Conservation (phyloP, 2,797 vertebrate genomes). For the Peromyscus eremicus region DNA sequence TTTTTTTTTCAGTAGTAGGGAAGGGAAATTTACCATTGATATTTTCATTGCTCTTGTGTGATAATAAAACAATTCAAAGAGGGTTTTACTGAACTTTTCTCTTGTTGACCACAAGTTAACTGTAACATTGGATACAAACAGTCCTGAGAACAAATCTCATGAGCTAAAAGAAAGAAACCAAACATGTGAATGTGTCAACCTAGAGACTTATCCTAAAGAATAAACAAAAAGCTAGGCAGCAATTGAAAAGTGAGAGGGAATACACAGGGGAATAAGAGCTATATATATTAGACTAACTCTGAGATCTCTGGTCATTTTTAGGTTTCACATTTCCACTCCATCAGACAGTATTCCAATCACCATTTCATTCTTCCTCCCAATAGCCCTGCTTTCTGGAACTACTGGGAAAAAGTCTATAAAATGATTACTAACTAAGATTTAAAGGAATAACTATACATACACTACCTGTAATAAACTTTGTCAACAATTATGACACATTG, state of each 20-base stretch:
- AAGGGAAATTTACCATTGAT: background rate
- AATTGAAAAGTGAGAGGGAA: slow-evolving; percentile 49
- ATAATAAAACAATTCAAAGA: slow-evolving; percentile 52
- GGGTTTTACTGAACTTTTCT: slow-evolving; percentile 36
- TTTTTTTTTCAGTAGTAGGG: background rate
- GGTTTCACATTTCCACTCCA: slow-evolving; percentile 33
- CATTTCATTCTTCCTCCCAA: background rate
- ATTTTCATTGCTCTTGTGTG: slow-evolving; percentile 20
- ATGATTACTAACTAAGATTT: background rate
- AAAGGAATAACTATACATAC: background rate
- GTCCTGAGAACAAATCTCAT: slow-evolving; percentile 60
- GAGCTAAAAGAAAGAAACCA: slow-evolving; percentile 68
- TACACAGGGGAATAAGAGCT: slow-evolving; percentile 29
- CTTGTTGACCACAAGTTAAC: slow-evolving; percentile 5
- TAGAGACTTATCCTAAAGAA: slow-evolving; percentile 60
- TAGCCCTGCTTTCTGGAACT: background rate
- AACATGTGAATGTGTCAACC: slow-evolving; percentile 53
- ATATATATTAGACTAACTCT: slow-evolving; percentile 58
- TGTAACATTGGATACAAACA: slow-evolving; percentile 53
- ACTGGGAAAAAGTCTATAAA: slow-evolving; percentile 28
- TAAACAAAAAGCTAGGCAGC: slow-evolving; percentile 64
- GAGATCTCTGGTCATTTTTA: background rate
- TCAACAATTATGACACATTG: slow-evolving; percentile 5
- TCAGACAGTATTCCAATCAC: slow-evolving; percentile 19
- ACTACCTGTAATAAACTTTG: background rate